phyloP scores from a whole-genome alignment of 2,113 vertebrate species.

The Stegastes partitus region DNA sequence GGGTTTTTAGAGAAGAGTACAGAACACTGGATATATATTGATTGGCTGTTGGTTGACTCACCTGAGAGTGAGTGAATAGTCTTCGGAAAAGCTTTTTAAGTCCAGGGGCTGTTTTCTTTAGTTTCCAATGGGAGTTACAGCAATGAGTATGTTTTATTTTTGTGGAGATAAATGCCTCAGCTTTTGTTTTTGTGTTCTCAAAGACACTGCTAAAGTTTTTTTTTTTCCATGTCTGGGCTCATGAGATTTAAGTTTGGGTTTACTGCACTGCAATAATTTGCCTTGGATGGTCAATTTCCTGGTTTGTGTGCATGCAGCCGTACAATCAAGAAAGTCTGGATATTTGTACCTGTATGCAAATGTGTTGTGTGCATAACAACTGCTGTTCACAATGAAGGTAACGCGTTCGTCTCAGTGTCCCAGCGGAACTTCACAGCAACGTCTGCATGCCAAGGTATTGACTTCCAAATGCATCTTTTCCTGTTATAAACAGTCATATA shows the following conservation, averaged over 20 bases:
- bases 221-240: slow-evolving; percentile 7
- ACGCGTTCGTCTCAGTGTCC: not conserved
- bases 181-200: slow-evolving; percentile 54
- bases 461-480: slow-evolving; percentile 24
- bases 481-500: slow-evolving; percentile 16
- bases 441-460: slow-evolving; percentile 26
- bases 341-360: slow-evolving; percentile 17
- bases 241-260: slow-evolving; percentile 13
- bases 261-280: slow-evolving; percentile 9
- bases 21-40: slow-evolving; percentile 69
- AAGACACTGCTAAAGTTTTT: slow-evolving; percentile 28
- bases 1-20: slow-evolving; percentile 49
- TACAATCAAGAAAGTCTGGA: not conserved
- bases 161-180: slow-evolving; percentile 38
- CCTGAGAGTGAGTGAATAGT: slow-evolving; percentile 60
- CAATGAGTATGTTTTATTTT: slow-evolving; percentile 48
- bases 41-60: slow-evolving; percentile 70
- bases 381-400: slow-evolving; percentile 17
- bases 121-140: slow-evolving; percentile 46
- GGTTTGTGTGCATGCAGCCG: not conserved
- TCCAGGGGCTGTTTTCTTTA: slow-evolving; percentile 43
- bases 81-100: slow-evolving; percentile 58
- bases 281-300: not conserved
- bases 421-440: slow-evolving; percentile 1
- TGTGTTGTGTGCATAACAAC: slow-evolving; percentile 31